Conservation (phyloP, 2,797 vertebrate genomes). For the Ceyx erithaca region DNA sequence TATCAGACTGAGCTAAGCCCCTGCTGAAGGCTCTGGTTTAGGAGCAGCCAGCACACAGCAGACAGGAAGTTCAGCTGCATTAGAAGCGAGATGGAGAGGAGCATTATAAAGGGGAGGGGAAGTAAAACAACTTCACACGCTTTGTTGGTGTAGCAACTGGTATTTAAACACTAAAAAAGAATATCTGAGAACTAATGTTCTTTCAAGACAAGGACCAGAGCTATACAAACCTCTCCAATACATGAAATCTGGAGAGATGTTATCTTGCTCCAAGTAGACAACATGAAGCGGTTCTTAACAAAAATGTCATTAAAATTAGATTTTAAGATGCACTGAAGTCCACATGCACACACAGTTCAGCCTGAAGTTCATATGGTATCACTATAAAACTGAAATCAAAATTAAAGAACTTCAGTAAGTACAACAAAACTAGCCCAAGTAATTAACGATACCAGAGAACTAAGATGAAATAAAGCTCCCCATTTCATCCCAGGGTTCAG, state of each 20-base stretch:
- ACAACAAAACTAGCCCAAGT: not conserved
- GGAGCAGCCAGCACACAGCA: conserved; percentile 20
- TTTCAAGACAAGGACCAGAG: not conserved
- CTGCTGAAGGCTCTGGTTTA: not conserved
- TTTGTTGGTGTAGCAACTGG: not conserved
- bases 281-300: not conserved
- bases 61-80: conserved; percentile 46
- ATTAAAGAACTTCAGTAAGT: not conserved
- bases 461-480: not conserved
- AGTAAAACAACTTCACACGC: not conserved
- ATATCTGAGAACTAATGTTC: not conserved
- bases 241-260: not conserved
- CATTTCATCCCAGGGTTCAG: not conserved
- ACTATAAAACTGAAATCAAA: not conserved
- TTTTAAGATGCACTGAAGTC: not conserved
- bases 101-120: not conserved
- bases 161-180: not conserved
- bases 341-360: not conserved
- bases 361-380: rapidly evolving
- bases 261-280: not conserved
- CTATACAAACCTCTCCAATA: not conserved
- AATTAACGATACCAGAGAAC: not conserved
- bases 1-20: not conserved
- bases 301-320: not conserved
- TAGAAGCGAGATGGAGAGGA: not conserved